Evolutionary conservation across 2,113 vertebrate genomes (phyloP).

Genomic region (Protobothrops flavoviridis): DNA sequence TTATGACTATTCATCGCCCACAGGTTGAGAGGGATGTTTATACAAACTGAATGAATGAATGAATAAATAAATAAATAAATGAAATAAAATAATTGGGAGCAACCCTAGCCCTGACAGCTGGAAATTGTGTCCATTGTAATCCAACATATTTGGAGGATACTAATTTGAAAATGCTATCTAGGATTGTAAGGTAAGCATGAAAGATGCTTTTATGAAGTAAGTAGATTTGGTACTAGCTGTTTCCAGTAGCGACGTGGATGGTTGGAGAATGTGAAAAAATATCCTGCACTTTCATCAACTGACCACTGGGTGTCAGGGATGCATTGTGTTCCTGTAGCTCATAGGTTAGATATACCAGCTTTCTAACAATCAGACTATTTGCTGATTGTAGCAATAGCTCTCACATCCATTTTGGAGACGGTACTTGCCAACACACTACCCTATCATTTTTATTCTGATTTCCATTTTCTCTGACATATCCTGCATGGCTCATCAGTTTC

Average conservation of each 20-base stretch:
- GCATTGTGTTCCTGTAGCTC: background rate
- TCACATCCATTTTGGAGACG: constrained; percentile 3
- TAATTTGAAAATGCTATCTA: background rate
- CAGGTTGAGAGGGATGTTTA: background rate
- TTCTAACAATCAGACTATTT: background rate
- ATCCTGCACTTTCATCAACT: constrained; percentile 1
- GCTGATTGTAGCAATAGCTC: background rate
- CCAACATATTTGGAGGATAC: background rate
- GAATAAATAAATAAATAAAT: background rate
- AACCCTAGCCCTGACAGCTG: background rate
- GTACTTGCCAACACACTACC: background rate
- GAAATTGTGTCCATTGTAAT: background rate
- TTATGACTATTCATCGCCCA: background rate
- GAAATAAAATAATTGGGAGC: background rate
- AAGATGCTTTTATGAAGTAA: background rate
- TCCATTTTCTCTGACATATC: background rate
- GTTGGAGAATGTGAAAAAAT: fast-evolving
- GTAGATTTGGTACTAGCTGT: background rate
- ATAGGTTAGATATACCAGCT: too few relatives aligned
- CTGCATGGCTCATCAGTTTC: constrained; percentile 6
- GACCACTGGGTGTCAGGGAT: constrained; percentile 49
- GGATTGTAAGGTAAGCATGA: constrained; percentile 9
- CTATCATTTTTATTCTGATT: constrained; percentile 3
- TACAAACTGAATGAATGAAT: background rate
- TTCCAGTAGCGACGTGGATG: background rate